Conservation (phyloP, 2,113 vertebrate species). For the Forbesichthys papilliferus region DNA sequence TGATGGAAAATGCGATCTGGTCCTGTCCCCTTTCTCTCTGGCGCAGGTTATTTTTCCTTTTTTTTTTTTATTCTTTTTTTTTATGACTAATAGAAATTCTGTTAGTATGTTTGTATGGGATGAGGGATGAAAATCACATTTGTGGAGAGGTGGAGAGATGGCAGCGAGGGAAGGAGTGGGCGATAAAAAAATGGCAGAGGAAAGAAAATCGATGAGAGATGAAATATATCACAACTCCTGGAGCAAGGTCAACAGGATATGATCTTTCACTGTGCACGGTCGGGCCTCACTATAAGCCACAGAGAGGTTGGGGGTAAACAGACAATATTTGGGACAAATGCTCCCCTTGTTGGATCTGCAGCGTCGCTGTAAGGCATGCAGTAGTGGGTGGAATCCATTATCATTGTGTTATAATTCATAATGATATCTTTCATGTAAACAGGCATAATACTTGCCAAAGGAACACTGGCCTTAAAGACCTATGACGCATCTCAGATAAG, state of each 20-base stretch:
- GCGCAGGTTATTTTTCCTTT: neutral
- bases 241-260: conserved; percentile 81
- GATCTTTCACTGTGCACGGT: conserved; percentile 72
- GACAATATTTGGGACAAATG: neutral
- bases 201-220: conserved; percentile 78
- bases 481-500: no score
- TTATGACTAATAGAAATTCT: conserved; percentile 70
- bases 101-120: conserved; percentile 68
- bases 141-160: conserved; percentile 61
- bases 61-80: conserved; percentile 21
- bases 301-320: neutral
- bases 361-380: no score
- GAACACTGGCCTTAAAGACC: no score
- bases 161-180: conserved; percentile 44
- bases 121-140: conserved; percentile 75
- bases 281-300: conserved; percentile 60
- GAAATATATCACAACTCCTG: conserved; percentile 77
- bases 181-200: conserved; percentile 58
- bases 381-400: no score
- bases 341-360: no score
- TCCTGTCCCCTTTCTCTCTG: conserved; percentile 50
- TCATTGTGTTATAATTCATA: no score
- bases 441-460: no score
- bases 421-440: no score
- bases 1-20: conserved; percentile 70